Evolutionary conservation across 2,888 invertebrate species (phyloP), one percentile per base, ranked within the genome.

Genomic region (Strigamia transsilvanica): DNA sequence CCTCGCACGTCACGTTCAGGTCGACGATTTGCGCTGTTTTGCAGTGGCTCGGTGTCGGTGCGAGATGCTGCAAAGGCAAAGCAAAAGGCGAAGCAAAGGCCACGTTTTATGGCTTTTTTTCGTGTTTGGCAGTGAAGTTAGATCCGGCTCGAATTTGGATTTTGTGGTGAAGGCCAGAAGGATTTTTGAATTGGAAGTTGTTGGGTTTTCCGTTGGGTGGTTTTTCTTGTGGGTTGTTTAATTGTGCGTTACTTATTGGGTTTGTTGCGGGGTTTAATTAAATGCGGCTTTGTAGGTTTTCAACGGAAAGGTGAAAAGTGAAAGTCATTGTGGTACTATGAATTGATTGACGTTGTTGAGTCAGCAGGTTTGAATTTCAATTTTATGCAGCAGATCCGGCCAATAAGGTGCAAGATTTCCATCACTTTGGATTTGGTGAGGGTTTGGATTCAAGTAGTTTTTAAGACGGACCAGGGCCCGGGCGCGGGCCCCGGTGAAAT

Each of bases 1-100:
- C 87, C 2, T 89, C 88, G 85, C 93, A 93, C 86, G 91, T 90
- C 0, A 92, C 92, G 85, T 92, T 91, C 73, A 93, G 91, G 5
- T 89, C 89, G 85, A 91, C 90, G 32, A 91, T 91, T 77, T 91
- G 90, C 4, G 88, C 82, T 83, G 84, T 27, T 78, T 78, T 38
- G n/a, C 27, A 32, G 1, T 27, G 32, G 6, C 15, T 27, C 5
- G 9, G 46, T 12, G 12, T 61, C 5, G 9, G 46, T 12, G 12
- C 18, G 61, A 18, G 18, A 61, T 12, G 18, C 61, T 61, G 61
- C 10, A 6, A 61, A 61, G 27, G 27, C 3, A 27, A 27, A 27
- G 3, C 27, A 27, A 27, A n/a, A 27, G n/a, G n/a, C n/a, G n/a
- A 5, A 18, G 2, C 15, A 42, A 42, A 42, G 46, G 46, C 46